These are phyloP conservation scores for Drosophila arizonae DNA, from an alignment of 1,140 invertebrate genomes.

Conservation along the genomic window DNA sequence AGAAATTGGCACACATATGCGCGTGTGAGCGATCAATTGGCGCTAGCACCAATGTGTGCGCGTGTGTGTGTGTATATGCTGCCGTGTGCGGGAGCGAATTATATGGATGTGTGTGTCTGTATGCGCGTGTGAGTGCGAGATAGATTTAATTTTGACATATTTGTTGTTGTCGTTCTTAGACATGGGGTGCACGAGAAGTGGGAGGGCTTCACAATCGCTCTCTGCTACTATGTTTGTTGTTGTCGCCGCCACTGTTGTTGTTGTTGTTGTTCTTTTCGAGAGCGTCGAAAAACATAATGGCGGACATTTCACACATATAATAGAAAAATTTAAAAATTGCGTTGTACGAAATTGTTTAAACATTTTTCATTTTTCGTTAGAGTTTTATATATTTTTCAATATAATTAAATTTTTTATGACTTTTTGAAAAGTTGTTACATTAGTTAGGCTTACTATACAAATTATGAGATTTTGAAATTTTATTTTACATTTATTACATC, in stretches of 20 bases:
- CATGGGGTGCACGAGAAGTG: slow-evolving; percentile 38
- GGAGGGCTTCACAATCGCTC: slow-evolving; percentile 33
- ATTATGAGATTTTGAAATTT: not conserved
- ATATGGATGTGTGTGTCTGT: slow-evolving; percentile 14
- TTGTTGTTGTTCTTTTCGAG: slow-evolving; percentile 28
- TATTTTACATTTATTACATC: not conserved
- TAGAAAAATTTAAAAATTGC: slow-evolving; percentile 74
- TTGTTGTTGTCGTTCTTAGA: slow-evolving; percentile 57
- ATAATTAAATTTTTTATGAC: slow-evolving; percentile 38
- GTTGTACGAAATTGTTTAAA: slow-evolving; percentile 78
- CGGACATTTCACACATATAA: slow-evolving; percentile 60
- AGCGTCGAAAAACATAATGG: slow-evolving; percentile 69
- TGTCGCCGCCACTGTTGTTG: slow-evolving; percentile 12
- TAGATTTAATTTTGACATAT: slow-evolving; percentile 75
- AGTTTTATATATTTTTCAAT: slow-evolving; percentile 38
- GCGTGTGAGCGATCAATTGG: slow-evolving; percentile 70
- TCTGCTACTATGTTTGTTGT: slow-evolving; percentile 11
- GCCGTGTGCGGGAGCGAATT: slow-evolving; percentile 38
- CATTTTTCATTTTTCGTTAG: slow-evolving; percentile 54
- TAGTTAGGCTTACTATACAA: not conserved
- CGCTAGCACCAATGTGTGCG: slow-evolving; percentile 30
- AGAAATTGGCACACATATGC: slow-evolving; percentile 68
- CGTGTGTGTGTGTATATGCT: slow-evolving; percentile 23
- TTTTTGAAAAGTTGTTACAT: slow-evolving; percentile 25
- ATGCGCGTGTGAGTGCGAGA: slow-evolving; percentile 33